A percentile compares a stretch with the other conserved stretches of the same genome.
Conservation (phyloP, 2,888 invertebrate genomes). For the Eurytoma californica region DNA sequence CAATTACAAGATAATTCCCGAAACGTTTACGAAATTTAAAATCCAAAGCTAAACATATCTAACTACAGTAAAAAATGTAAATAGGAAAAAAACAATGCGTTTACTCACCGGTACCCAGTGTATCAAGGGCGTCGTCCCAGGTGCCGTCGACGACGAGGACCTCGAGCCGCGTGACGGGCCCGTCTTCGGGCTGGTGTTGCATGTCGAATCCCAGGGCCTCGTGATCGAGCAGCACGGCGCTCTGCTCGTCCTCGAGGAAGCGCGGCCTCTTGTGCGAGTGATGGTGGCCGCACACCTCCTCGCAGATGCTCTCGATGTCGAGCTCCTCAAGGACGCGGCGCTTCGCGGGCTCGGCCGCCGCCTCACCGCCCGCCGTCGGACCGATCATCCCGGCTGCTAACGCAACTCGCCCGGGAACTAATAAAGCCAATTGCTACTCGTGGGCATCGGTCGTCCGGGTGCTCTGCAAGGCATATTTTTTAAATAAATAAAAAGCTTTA, state of each 20-base stretch:
- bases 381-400: slow-evolving; percentile 9
- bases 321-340: slow-evolving; percentile 70
- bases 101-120: slow-evolving; percentile 61
- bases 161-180: slow-evolving; percentile 68
- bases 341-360: slow-evolving; percentile 61
- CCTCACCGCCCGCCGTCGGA: not conserved
- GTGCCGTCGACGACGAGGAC: slow-evolving; percentile 72
- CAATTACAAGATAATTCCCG: too few species aligned
- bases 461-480: too few species aligned
- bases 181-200: slow-evolving; percentile 49
- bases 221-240: slow-evolving; percentile 10
- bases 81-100: not conserved
- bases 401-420: too few species aligned
- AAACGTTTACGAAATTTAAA: too few species aligned
- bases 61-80: not conserved
- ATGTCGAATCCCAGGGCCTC: slow-evolving; percentile 34
- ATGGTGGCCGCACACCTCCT: slow-evolving; percentile 66
- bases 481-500: too few species aligned
- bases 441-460: too few species aligned
- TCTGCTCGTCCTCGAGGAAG: slow-evolving; percentile 2
- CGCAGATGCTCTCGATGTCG: slow-evolving; percentile 70
- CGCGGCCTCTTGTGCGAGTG: slow-evolving; percentile 38
- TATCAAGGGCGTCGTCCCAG: slow-evolving; percentile 64
- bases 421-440: too few species aligned
- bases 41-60: too few species aligned